Evolutionary conservation across 2,888 invertebrate species (phyloP).

Genomic region (Schizaphis graminum): DNA sequence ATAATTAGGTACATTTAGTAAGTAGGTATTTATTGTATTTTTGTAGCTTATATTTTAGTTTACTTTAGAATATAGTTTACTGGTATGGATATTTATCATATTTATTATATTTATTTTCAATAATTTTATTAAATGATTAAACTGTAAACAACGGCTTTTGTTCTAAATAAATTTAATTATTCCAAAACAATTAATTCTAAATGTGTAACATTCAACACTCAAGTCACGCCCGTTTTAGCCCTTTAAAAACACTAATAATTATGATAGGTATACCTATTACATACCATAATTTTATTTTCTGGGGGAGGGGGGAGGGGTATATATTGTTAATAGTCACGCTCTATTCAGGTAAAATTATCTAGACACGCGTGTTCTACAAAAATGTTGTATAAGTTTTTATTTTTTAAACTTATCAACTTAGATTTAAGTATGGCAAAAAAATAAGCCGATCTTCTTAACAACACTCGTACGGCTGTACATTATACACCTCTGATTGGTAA

Average conservation of each 20-base stretch:
- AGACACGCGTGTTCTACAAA: not conserved
- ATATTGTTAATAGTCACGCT: slow-evolving; percentile 51
- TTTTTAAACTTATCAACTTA: not conserved
- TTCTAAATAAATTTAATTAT: slow-evolving; percentile 23
- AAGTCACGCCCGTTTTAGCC: slow-evolving; percentile 10
- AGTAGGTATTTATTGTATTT: not conserved
- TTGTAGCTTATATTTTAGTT: not conserved
- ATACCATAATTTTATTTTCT: not conserved
- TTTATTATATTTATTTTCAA: no score
- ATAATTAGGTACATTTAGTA: not conserved
- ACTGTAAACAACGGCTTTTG: not conserved
- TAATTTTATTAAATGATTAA: not conserved
- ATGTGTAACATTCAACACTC: not conserved
- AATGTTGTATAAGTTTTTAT: not conserved
- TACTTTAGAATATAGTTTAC: not conserved
- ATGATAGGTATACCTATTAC: not conserved
- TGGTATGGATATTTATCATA: not conserved
- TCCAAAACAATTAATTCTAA: slow-evolving; percentile 39
- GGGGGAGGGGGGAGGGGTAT: no score
- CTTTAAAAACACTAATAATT: slow-evolving; percentile 33
- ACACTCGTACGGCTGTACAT: not conserved
- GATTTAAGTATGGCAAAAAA: not conserved
- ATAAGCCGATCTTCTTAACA: not conserved
- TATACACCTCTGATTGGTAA: not conserved
- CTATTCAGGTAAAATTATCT: slow-evolving; percentile 13